Evolutionary conservation across 2,797 vertebrate genomes (phyloP).

Genomic region (Craterocephalus amniculus): DNA sequence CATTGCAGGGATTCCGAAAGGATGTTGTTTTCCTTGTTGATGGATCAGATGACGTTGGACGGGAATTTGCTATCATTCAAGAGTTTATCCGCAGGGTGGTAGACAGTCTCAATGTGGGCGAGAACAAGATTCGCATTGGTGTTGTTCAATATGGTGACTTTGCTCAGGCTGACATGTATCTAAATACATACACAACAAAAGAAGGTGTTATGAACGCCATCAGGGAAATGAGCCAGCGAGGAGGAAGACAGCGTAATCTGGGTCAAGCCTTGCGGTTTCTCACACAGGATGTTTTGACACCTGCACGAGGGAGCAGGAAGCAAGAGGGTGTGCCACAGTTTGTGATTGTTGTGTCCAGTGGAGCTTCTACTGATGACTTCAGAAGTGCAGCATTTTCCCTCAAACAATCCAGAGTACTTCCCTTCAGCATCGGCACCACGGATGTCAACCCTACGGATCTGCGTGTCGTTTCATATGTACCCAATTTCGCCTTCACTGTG

Average conservation of each 20-base stretch:
- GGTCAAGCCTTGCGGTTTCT: constrained; percentile 90
- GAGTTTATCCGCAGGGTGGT: constrained; percentile 89
- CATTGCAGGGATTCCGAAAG: constrained; percentile 66
- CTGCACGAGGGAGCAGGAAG: constrained; percentile 77
- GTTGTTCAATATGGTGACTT: constrained; percentile 91
- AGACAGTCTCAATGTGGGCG: constrained; percentile 88
- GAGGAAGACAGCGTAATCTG: constrained; percentile 88
- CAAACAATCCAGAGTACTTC: constrained; percentile 77
- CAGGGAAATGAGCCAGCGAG: constrained; percentile 78
- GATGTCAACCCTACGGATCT: constrained; percentile 83
- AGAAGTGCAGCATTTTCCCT: constrained; percentile 66
- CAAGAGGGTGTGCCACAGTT: constrained; percentile 85
- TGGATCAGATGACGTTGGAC: constrained; percentile 88
- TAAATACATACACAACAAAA: constrained; percentile 88
- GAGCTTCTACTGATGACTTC: constrained; percentile 81
- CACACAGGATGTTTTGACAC: constrained; percentile 82
- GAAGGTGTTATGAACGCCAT: constrained; percentile 84
- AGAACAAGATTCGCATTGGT: constrained; percentile 87
- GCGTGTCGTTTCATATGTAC: constrained; percentile 85
- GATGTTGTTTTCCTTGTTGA: constrained; percentile 96
- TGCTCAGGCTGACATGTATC: constrained; percentile 85
- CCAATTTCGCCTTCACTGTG: constrained; percentile 85
- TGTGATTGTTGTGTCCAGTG: constrained; percentile 81
- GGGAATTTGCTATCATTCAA: constrained; percentile 88
- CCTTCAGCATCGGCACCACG: constrained; percentile 85